These are phyloP conservation scores for Ailuropoda melanoleuca DNA, from an alignment of 2,113 vertebrate species.

Conservation along the genomic window DNA sequence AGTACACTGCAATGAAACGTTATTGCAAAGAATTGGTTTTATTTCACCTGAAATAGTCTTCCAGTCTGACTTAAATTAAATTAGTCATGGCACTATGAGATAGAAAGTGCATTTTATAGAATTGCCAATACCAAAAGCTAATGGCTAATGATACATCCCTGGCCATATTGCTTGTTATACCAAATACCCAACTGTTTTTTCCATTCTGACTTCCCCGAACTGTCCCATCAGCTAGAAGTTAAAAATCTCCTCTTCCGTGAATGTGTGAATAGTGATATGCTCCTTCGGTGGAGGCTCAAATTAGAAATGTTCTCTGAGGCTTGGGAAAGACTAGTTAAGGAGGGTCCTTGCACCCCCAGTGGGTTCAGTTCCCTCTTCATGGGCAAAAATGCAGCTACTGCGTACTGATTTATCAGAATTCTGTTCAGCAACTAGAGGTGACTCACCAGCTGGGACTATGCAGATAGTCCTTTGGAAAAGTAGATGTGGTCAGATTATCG, in stretches of 20 bases:
- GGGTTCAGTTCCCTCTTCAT: conserved; percentile 36
- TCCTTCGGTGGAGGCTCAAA: conserved; percentile 46
- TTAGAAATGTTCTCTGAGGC: conserved; percentile 50
- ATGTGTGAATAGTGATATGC: not conserved
- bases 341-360: conserved; percentile 34
- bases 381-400: not conserved
- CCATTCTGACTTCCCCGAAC: conserved; percentile 64
- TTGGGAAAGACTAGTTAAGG: conserved; percentile 30
- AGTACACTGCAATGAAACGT: conserved; percentile 43
- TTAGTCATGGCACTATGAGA: conserved; percentile 55
- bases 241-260: conserved; percentile 59
- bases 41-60: conserved; percentile 69
- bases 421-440: conserved; percentile 4
- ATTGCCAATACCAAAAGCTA: conserved; percentile 12
- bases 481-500: not conserved
- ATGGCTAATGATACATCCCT: conserved; percentile 27
- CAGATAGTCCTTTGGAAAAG: not conserved
- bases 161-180: conserved; percentile 18
- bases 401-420: not conserved
- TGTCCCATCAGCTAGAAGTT: conserved; percentile 34
- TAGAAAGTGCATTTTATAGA: conserved; percentile 36
- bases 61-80: conserved; percentile 69
- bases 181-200: conserved; percentile 50
- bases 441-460: not conserved
- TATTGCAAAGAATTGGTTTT: conserved; percentile 52